Percentiles rank a stretch among this genome's conserved stretches.
Evolutionary conservation across 1,140 invertebrate genomes (phyloP).

Genomic region (Gonatopus flavifemur): DNA sequence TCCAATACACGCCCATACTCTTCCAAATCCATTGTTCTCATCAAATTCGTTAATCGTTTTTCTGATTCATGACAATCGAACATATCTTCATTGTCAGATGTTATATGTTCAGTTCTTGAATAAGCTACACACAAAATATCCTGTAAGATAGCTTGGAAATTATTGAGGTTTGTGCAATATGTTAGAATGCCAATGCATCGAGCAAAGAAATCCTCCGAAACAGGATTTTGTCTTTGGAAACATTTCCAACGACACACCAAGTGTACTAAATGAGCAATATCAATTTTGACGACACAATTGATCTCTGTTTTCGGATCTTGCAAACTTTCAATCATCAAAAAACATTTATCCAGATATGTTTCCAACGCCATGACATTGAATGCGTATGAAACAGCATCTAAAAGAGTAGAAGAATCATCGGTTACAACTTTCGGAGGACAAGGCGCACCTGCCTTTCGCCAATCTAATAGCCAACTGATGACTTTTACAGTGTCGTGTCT

Average conservation of each 20-base stretch:
- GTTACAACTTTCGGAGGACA: conserved; percentile 10
- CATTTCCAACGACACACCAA: conserved; percentile 13
- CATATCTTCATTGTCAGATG: too few relatives aligned
- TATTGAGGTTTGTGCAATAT: too few relatives aligned
- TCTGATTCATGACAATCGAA: too few relatives aligned
- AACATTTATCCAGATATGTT: conserved; percentile 9
- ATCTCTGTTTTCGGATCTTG: background rate
- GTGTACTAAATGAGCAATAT: conserved; percentile 28
- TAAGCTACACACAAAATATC: too few relatives aligned
- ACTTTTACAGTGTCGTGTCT: conserved; percentile 11
- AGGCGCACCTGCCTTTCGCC: background rate
- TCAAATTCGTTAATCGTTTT: too few relatives aligned
- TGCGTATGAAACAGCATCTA: conserved; percentile 10
- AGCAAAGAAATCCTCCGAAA: conserved; percentile 24
- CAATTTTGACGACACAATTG: conserved; percentile 14
- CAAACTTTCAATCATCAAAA: background rate
- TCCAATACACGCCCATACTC: too few relatives aligned
- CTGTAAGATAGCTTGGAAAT: too few relatives aligned
- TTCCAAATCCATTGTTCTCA: too few relatives aligned
- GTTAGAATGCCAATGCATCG: too few relatives aligned
- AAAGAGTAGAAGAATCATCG: conserved; percentile 16
- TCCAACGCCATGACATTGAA: conserved; percentile 5
- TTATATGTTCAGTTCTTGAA: too few relatives aligned
- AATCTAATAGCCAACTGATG: conserved; percentile 9
- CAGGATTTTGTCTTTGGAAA: conserved; percentile 5